Percentiles rank a stretch among this genome's conserved stretches.
Evolutionary conservation across 2,888 invertebrate genomes (phyloP).

Genomic region (Rhagonycha lutea): DNA sequence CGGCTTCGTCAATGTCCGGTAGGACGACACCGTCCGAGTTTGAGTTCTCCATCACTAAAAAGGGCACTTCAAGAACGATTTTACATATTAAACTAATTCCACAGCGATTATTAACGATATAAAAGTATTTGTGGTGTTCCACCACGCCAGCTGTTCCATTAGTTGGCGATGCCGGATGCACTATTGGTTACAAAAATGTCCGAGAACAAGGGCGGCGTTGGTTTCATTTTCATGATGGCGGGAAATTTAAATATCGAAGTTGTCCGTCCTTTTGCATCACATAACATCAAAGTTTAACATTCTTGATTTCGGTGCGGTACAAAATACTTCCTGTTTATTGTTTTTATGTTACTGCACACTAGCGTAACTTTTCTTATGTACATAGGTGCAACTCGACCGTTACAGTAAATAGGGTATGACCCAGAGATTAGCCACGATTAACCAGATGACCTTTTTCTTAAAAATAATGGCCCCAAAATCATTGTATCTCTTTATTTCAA

Average conservation of each 20-base stretch:
- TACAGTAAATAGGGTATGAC: background rate
- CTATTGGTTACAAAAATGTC: conserved; percentile 46
- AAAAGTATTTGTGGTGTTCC: conserved; percentile 28
- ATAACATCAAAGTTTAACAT: background rate
- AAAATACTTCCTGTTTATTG: background rate
- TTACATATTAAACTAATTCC: conserved; percentile 12
- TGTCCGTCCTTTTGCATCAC: background rate
- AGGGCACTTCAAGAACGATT: conserved; percentile 32
- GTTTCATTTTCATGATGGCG: conserved; percentile 43
- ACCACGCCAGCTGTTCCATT: conserved; percentile 40
- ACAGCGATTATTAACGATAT: background rate
- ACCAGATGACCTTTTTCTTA: background rate
- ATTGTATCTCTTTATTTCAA: background rate
- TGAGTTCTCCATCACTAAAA: conserved; percentile 55
- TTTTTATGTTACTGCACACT: background rate
- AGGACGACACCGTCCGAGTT: conserved; percentile 70
- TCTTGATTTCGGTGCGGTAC: background rate
- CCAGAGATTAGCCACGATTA: background rate
- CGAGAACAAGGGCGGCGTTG: conserved; percentile 48
- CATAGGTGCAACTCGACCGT: background rate
- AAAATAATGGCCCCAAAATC: background rate
- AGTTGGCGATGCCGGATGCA: conserved; percentile 44
- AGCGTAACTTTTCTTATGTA: background rate
- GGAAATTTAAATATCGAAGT: conserved; percentile 39
- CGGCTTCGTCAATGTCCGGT: conserved; percentile 74